A percentile compares a stretch with the other conserved stretches of the same genome.
Evolutionary conservation across 2,113 vertebrate genomes (phyloP).

Genomic region (Calonectris borealis): DNA sequence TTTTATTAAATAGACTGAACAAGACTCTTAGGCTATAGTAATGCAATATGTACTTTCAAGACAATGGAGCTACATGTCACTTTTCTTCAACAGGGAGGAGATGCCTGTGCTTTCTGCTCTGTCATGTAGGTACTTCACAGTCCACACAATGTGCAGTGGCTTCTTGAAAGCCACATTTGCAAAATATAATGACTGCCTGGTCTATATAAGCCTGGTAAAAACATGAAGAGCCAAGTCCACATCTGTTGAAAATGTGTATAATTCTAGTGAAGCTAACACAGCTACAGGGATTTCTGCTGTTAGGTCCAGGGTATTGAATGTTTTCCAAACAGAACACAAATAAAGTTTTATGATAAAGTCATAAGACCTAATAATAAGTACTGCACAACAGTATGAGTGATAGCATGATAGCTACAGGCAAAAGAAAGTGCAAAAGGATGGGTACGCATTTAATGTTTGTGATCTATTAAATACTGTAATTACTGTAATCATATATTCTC

Average conservation of each 20-base stretch:
- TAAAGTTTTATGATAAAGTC: neutral
- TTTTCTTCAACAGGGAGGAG: neutral
- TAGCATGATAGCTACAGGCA: neutral
- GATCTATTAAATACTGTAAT: neutral
- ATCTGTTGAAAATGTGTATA: neutral
- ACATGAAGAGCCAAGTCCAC: neutral
- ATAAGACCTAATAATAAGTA: neutral
- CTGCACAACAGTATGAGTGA: neutral
- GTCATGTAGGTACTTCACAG: neutral
- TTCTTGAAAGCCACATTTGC: neutral
- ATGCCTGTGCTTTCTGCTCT: neutral
- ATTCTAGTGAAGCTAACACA: neutral
- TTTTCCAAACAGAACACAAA: slow-evolving; percentile 7
- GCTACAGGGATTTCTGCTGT: neutral
- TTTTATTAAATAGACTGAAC: neutral
- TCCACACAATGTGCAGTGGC: neutral
- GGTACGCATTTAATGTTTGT: neutral
- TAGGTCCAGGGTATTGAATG: neutral
- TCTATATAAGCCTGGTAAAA: neutral
- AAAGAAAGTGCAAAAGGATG: neutral
- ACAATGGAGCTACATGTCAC: neutral
- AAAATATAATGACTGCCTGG: neutral
- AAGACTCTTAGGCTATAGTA: neutral
- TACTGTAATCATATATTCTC: neutral
- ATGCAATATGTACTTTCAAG: neutral